A percentile compares a stretch with the other conserved stretches of the same genome.
phyloP scores from a whole-genome alignment of 1,140 invertebrate species.

The Lucilia sericata region DNA sequence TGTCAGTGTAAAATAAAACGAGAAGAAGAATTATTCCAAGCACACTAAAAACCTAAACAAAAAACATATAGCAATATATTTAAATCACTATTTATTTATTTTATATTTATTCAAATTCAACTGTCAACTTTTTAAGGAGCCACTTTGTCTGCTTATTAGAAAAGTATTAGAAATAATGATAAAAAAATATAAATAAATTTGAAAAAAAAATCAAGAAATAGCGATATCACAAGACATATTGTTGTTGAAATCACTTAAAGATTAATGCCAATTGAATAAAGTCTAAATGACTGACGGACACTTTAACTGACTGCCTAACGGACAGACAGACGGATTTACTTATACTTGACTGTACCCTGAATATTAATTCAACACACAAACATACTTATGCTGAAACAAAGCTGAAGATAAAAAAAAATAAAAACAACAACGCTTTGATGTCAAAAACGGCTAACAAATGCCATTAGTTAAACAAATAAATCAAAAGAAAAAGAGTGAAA shows the following conservation, averaged over 20 bases:
- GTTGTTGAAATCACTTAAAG: conserved; percentile 25
- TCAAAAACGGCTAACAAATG: conserved; percentile 21
- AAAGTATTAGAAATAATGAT: not conserved
- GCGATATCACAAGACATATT: conserved; percentile 13
- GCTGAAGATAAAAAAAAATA: not conserved
- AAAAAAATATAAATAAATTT: not conserved
- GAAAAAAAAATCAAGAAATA: not conserved
- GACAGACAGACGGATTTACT: not conserved
- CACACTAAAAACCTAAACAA: not conserved
- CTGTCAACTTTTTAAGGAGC: conserved; percentile 21
- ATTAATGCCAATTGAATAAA: conserved; percentile 10
- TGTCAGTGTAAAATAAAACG: not conserved
- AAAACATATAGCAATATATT: not conserved
- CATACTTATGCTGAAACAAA: not conserved
- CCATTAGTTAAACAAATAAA: conserved; percentile 41
- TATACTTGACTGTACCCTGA: conserved; percentile 11
- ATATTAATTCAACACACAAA: not conserved
- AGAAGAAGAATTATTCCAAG: no score
- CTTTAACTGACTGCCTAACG: not conserved
- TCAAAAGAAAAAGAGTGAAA: not conserved
- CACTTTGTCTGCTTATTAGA: conserved; percentile 18
- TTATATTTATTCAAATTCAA: not conserved
- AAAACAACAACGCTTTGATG: conserved; percentile 25
- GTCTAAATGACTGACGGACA: not conserved
- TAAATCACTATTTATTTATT: conserved; percentile 19